These are phyloP conservation scores for Coptotermes formosanus DNA, from an alignment of 1,140 invertebrate species.

Conservation along the genomic window DNA sequence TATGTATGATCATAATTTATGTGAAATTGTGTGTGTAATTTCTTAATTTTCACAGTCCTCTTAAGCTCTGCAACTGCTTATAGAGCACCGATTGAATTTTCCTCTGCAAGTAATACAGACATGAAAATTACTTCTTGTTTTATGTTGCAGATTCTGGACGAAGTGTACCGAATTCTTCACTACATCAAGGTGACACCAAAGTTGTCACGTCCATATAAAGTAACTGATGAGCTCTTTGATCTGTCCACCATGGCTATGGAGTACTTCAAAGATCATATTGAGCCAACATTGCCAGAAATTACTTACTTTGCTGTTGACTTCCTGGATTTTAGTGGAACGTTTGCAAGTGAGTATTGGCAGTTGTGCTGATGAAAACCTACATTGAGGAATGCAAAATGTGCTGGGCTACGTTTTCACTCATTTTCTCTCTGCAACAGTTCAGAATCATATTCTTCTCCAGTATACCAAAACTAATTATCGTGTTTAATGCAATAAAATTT, in stretches of 20 bases:
- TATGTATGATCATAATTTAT: too few relatives aligned
- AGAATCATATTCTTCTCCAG: too few relatives aligned
- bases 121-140: too few relatives aligned
- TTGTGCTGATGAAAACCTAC: too few relatives aligned
- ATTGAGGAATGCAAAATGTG: too few relatives aligned
- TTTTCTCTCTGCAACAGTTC: neutral
- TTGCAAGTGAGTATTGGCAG: slow-evolving; percentile 57
- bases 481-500: too few relatives aligned
- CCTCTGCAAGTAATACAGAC: too few relatives aligned
- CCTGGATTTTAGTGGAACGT: slow-evolving; percentile 63
- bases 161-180: slow-evolving; percentile 77
- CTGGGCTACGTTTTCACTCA: neutral
- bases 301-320: slow-evolving; percentile 83
- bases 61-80: too few relatives aligned
- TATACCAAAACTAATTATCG: too few relatives aligned
- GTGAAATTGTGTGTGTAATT: too few relatives aligned
- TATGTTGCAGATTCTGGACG: slow-evolving; percentile 59
- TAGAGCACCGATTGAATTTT: too few relatives aligned
- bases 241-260: slow-evolving; percentile 91
- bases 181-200: slow-evolving; percentile 82
- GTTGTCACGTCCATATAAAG: slow-evolving; percentile 78
- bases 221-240: slow-evolving; percentile 89
- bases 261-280: slow-evolving; percentile 87
- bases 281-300: slow-evolving; percentile 81
- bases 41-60: too few relatives aligned